A percentile compares a stretch with the other conserved stretches of the same genome.
phyloP scores from a whole-genome alignment of 2,113 vertebrate species.

The Peromyscus leucopus region DNA sequence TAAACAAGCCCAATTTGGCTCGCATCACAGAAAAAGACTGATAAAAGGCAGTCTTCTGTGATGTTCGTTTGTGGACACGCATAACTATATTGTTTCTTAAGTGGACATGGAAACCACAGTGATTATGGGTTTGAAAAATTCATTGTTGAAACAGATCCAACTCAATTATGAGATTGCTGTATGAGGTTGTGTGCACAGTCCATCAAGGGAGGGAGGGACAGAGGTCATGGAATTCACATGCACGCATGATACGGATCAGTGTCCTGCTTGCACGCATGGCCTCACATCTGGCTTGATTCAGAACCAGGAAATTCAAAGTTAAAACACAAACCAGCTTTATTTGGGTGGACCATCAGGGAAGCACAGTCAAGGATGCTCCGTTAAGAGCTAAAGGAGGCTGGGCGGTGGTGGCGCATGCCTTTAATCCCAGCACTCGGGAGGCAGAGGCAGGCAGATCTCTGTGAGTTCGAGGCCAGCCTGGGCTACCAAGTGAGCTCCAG shows the following conservation, averaged over 20 bases:
- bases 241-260: slow-evolving; percentile 22
- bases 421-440: no score
- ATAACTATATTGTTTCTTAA: slow-evolving; percentile 79
- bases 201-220: slow-evolving; percentile 78
- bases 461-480: no score
- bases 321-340: slow-evolving; percentile 47
- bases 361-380: neutral
- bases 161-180: slow-evolving; percentile 80
- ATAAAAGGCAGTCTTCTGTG: slow-evolving; percentile 68
- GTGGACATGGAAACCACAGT: slow-evolving; percentile 70
- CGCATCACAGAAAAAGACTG: slow-evolving; percentile 68
- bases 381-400: neutral
- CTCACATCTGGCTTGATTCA: slow-evolving; percentile 71
- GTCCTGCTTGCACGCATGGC: slow-evolving; percentile 16
- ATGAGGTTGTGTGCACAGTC: slow-evolving; percentile 75
- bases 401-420: no score
- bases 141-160: slow-evolving; percentile 80
- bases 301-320: slow-evolving; percentile 63
- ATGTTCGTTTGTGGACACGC: slow-evolving; percentile 71
- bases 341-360: neutral
- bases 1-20: slow-evolving; percentile 68
- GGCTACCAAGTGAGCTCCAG: no score
- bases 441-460: no score
- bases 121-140: slow-evolving; percentile 78
- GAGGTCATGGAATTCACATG: slow-evolving; percentile 75